Evolutionary conservation across 2,797 vertebrate genomes (phyloP).

Genomic region (Sebastes hopkinsi): DNA sequence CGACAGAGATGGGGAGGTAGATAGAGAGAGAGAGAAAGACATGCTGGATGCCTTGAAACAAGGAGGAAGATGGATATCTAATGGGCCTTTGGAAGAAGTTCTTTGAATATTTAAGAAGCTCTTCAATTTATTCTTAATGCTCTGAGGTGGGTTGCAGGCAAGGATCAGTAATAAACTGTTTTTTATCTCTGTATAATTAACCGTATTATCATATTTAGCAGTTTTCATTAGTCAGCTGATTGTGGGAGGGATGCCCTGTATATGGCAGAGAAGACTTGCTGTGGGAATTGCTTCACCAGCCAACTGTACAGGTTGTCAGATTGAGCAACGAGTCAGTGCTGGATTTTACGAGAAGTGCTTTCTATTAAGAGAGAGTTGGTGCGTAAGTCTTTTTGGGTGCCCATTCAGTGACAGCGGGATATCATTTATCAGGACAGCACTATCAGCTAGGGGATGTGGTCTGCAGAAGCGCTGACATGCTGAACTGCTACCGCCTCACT

Average conservation of each 20-base stretch:
- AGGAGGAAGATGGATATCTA: constrained; percentile 4
- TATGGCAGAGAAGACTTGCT: constrained; percentile 15
- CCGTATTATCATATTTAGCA: not conserved
- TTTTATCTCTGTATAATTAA: not conserved
- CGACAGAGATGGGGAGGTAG: not conserved
- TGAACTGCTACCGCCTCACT: constrained; percentile 52
- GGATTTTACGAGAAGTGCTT: constrained; percentile 51
- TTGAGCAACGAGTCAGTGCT: constrained; percentile 33
- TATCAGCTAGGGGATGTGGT: constrained; percentile 56
- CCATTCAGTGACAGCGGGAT: constrained; percentile 47
- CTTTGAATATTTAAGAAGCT: constrained; percentile 30
- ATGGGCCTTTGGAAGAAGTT: not conserved
- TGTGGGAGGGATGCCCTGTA: not conserved
- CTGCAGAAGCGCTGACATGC: constrained; percentile 67
- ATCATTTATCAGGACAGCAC: constrained; percentile 69
- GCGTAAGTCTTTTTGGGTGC: constrained; percentile 56
- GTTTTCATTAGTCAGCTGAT: constrained; percentile 20
- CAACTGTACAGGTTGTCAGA: constrained; percentile 33
- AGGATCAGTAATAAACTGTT: constrained; percentile 1
- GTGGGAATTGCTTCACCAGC: constrained; percentile 17
- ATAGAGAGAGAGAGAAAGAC: not conserved
- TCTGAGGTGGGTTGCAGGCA: constrained; percentile 2
- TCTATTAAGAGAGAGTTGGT: constrained; percentile 36
- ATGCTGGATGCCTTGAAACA: not conserved
- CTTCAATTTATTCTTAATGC: not conserved